Percentiles rank a stretch among this genome's conserved stretches.
phyloP scores from a whole-genome alignment of 1,140 invertebrate genomes.

The Saxidomus purpurata region DNA sequence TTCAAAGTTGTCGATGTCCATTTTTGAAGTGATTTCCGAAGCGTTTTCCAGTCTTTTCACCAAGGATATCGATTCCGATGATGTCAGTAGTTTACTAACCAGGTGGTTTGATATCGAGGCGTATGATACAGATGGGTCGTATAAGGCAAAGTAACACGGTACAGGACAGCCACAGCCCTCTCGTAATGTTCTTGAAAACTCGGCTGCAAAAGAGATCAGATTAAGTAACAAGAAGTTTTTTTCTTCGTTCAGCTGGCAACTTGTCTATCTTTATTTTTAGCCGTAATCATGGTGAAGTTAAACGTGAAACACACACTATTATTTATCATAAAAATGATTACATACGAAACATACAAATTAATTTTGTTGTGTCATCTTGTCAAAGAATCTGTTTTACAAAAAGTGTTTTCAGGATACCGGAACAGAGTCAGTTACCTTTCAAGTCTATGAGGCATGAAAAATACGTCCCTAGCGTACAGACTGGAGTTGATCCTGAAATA shows the following conservation, averaged over 20 bases:
- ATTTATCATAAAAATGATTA: too few species aligned
- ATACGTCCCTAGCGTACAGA: slow-evolving; percentile 11
- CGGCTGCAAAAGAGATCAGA: slow-evolving; percentile 50
- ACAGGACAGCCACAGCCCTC: slow-evolving; percentile 60
- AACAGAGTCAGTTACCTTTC: slow-evolving; percentile 21
- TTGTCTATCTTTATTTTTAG: background rate
- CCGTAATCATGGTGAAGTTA: background rate
- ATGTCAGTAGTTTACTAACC: slow-evolving; percentile 34
- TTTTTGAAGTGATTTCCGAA: slow-evolving; percentile 43
- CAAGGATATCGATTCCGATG: background rate
- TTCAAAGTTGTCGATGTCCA: slow-evolving; percentile 49
- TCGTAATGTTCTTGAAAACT: slow-evolving; percentile 18
- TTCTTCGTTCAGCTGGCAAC: too few species aligned
- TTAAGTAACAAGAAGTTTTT: too few species aligned
- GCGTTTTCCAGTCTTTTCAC: slow-evolving; percentile 42
- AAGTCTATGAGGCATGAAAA: background rate
- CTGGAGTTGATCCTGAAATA: background rate
- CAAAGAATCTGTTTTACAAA: too few species aligned
- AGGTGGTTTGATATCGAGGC: slow-evolving; percentile 56
- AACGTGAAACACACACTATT: background rate
- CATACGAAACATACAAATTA: too few species aligned
- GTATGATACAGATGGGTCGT: slow-evolving; percentile 64
- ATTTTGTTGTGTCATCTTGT: too few species aligned
- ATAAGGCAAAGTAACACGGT: slow-evolving; percentile 60
- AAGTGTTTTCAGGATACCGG: too few species aligned